Conservation (phyloP, 2,888 invertebrate species). For the Asteroscopus sphinx region DNA sequence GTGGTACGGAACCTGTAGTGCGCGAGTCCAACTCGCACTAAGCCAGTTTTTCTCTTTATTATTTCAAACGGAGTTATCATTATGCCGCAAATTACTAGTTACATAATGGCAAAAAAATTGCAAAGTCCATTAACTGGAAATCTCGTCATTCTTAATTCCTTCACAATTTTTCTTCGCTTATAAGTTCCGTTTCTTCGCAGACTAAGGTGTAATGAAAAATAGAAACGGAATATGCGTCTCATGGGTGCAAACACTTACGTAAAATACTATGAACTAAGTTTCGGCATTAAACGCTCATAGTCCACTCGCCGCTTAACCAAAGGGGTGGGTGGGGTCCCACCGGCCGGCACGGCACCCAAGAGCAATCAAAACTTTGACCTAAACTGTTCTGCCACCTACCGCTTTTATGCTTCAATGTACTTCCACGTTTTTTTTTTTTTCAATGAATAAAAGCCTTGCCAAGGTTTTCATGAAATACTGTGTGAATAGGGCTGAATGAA, state of each 20-base stretch:
- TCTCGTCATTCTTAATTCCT: conserved; percentile 6
- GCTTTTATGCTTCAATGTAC: conserved; percentile 20
- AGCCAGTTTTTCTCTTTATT: conserved; percentile 7
- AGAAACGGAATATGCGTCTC: conserved; percentile 25
- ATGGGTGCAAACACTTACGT: conserved; percentile 40
- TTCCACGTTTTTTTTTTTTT: neutral
- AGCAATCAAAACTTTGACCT: conserved; percentile 70
- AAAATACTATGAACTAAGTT: conserved; percentile 66
- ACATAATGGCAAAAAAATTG: conserved; percentile 9
- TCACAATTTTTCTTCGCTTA: conserved; percentile 8
- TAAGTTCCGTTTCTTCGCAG: conserved; percentile 4
- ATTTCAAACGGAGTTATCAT: conserved; percentile 13
- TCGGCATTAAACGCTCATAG: conserved; percentile 64
- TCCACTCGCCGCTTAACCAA: conserved; percentile 42
- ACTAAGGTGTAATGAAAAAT: conserved; percentile 34
- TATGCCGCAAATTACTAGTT: conserved; percentile 25
- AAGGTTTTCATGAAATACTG: too few species aligned
- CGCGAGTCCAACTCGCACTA: too few species aligned
- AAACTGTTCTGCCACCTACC: conserved; percentile 41
- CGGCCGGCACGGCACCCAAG: conserved; percentile 52
- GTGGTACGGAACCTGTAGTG: too few species aligned
- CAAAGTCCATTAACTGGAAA: conserved; percentile 26
- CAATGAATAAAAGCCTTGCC: too few species aligned
- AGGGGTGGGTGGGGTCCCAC: conserved; percentile 28
- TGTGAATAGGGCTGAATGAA: conserved; percentile 14